A percentile compares a stretch with the other conserved stretches of the same genome.
Conservation (phyloP, 2,797 vertebrate genomes). For the Jordanella pulchra region DNA sequence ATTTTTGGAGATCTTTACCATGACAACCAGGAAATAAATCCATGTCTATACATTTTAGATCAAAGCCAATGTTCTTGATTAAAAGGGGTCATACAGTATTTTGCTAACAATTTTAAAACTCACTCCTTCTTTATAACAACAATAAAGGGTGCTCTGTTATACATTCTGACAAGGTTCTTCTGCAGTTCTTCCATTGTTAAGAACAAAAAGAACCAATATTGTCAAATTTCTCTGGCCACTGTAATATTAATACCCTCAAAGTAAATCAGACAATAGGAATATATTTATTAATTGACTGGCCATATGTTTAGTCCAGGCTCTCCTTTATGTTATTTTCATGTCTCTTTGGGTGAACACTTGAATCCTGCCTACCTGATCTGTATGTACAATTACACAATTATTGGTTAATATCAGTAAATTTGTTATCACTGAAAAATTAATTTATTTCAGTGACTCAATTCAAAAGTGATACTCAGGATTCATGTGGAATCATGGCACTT, state of each 20-base stretch:
- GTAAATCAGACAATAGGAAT: constrained; percentile 61
- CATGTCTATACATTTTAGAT: constrained; percentile 42
- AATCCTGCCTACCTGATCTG: constrained; percentile 49
- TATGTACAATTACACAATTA: constrained; percentile 36
- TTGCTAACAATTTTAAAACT: constrained; percentile 24
- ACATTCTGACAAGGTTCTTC: neutral
- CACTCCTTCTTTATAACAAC: constrained; percentile 34
- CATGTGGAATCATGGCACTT: neutral
- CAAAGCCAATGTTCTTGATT: constrained; percentile 39
- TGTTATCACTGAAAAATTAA: neutral
- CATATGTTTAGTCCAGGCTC: constrained; percentile 72
- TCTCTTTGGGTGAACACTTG: constrained; percentile 59
- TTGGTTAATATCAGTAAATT: neutral
- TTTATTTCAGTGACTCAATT: neutral
- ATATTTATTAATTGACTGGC: constrained; percentile 68
- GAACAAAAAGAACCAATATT: constrained; percentile 47
- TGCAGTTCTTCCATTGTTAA: constrained; percentile 35
- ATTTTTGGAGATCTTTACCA: neutral
- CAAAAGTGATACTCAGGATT: neutral
- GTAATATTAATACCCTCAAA: constrained; percentile 21
- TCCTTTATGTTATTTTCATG: constrained; percentile 70
- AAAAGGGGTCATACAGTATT: constrained; percentile 22
- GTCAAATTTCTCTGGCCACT: constrained; percentile 37
- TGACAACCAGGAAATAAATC: neutral
- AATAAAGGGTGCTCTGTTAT: constrained; percentile 32